phyloP scores from a whole-genome alignment of 2,888 invertebrate genomes.

The Thera britannica region DNA sequence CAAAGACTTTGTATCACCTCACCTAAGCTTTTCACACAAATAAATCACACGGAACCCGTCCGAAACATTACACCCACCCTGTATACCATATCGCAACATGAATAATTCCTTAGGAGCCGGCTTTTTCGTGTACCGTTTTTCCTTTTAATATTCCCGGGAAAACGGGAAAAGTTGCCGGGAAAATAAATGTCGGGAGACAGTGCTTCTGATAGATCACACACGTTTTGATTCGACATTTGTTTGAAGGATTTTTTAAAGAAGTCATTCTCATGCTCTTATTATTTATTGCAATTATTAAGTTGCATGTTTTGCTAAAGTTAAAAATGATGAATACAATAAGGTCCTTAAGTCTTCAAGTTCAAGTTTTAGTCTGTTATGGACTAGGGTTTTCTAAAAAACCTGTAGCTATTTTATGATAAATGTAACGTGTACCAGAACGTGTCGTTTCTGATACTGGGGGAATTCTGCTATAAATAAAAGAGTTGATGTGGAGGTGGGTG shows the following conservation, averaged over 20 bases:
- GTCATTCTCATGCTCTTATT: no score
- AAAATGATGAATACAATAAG: no score
- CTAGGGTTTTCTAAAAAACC: no score
- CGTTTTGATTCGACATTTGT: constrained; percentile 59
- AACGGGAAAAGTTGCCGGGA: constrained; percentile 46
- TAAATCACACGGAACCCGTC: constrained; percentile 35
- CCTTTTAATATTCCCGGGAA: constrained; percentile 71
- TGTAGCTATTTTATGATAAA: no score
- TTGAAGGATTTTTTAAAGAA: constrained; percentile 29
- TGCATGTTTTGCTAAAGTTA: no score
- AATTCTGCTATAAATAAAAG: no score
- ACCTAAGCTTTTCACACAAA: constrained; percentile 22
- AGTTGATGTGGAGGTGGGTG: no score
- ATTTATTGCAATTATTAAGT: no score
- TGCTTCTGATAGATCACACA: constrained; percentile 72
- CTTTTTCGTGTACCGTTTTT: constrained; percentile 59
- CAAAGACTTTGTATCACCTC: constrained; percentile 14
- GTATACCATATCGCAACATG: constrained; percentile 52
- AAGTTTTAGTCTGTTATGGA: no score
- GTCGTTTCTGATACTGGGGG: no score
- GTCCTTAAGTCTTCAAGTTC: no score
- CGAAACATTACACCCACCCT: constrained; percentile 26
- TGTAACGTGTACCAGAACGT: no score
- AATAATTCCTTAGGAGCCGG: constrained; percentile 60
- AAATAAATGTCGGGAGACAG: constrained; percentile 76